Percentiles rank a stretch among this genome's conserved stretches.
Conservation (phyloP, 2,113 vertebrate species). For the Symphodus melops region DNA sequence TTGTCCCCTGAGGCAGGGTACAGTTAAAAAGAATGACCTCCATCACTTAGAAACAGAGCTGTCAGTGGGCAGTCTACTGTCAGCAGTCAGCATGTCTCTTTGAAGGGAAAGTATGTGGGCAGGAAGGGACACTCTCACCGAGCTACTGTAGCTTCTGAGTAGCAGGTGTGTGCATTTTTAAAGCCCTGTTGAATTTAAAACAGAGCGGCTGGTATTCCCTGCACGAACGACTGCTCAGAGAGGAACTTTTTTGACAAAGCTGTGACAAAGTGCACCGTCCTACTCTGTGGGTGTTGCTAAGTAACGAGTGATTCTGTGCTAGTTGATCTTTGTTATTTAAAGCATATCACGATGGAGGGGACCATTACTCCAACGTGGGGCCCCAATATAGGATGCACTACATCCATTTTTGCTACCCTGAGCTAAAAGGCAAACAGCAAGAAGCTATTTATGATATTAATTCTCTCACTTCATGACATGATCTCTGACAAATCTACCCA, state of each 20-base stretch:
- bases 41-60: constrained; percentile 6
- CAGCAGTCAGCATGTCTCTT: constrained; percentile 27
- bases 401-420: background rate
- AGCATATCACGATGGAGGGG: constrained; percentile 38
- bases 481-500: constrained; percentile 1
- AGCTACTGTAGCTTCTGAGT: background rate
- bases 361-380: constrained; percentile 35
- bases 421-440: background rate
- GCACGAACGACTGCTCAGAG: constrained; percentile 16
- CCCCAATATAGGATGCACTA: background rate
- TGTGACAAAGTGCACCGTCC: constrained; percentile 43
- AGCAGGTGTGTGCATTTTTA: constrained; percentile 36
- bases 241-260: constrained; percentile 55
- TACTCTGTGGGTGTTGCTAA: constrained; percentile 56
- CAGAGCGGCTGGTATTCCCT: constrained; percentile 14
- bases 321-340: constrained; percentile 50
- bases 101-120: constrained; percentile 13
- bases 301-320: constrained; percentile 49
- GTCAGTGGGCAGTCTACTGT: background rate
- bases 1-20: constrained; percentile 20
- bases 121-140: constrained; percentile 23
- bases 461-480: background rate
- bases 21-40: constrained; percentile 44
- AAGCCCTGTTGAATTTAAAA: constrained; percentile 27
- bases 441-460: constrained; percentile 2